Conservation (phyloP, 1,140 invertebrate genomes). For the Steinernema khuongi region DNA sequence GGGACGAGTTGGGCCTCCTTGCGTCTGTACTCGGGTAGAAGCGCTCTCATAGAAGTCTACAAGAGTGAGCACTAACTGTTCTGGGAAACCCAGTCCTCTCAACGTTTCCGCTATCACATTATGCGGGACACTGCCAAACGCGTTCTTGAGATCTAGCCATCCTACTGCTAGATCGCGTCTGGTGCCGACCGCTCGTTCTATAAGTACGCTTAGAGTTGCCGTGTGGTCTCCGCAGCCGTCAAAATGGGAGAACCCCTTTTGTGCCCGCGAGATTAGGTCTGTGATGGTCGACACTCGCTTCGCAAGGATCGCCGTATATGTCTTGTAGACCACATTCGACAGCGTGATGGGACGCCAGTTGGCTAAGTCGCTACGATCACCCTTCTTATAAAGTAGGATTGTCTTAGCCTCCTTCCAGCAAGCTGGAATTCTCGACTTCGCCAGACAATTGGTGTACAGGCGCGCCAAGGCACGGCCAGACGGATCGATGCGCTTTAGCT, state of each 20-base stretch:
- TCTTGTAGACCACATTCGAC: not conserved
- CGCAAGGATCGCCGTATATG: no score
- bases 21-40: no score
- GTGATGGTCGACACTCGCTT: not conserved
- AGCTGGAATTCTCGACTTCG: not conserved
- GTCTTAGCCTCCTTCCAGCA: not conserved
- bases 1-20: no score
- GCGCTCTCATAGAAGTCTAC: no score
- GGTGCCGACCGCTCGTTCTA: not conserved
- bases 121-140: not conserved
- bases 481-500: not conserved
- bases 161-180: no score
- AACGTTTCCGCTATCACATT: not conserved
- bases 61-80: not conserved
- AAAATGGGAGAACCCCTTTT: not conserved
- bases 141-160: not conserved
- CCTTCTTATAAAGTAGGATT: not conserved
- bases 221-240: not conserved
- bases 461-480: not conserved
- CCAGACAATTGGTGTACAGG: not conserved
- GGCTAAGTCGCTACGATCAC: not conserved
- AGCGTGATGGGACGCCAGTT: not conserved
- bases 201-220: not conserved
- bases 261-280: not conserved
- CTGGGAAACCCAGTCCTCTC: not conserved